These are phyloP conservation scores for Elysia chlorotica DNA, from an alignment of 1,140 invertebrate species.

Conservation along the genomic window DNA sequence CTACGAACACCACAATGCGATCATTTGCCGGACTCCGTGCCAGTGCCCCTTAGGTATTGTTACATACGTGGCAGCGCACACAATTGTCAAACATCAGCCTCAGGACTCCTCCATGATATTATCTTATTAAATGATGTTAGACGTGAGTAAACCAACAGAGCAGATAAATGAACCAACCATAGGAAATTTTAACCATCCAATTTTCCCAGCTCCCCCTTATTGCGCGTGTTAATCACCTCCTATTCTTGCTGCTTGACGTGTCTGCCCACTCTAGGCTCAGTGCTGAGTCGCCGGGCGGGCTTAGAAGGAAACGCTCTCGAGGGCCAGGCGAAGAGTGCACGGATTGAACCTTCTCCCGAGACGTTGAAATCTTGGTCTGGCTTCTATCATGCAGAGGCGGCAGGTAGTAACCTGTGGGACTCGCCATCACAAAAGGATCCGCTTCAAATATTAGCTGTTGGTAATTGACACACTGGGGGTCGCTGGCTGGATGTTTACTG, in stretches of 20 bases:
- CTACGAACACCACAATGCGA: too few relatives aligned
- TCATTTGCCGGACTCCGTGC: too few relatives aligned
- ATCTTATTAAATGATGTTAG: not conserved
- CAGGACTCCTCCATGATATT: not conserved
- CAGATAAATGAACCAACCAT: not conserved
- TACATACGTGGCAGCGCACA: not conserved
- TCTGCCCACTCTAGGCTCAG: slow-evolving; percentile 10
- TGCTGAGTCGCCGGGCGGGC: not conserved
- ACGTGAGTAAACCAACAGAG: not conserved
- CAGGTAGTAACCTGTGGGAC: too few relatives aligned
- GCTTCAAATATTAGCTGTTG: too few relatives aligned
- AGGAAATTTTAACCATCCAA: not conserved
- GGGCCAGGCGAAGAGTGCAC: not conserved
- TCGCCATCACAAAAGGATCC: too few relatives aligned
- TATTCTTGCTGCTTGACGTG: slow-evolving; percentile 7
- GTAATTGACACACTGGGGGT: too few relatives aligned
- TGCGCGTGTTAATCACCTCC: slow-evolving; percentile 9
- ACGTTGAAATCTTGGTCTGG: too few relatives aligned
- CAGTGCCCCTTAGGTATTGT: too few relatives aligned
- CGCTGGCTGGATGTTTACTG: too few relatives aligned
- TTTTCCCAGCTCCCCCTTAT: too few relatives aligned
- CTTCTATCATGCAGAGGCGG: too few relatives aligned
- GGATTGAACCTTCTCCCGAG: not conserved
- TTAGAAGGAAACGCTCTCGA: slow-evolving; percentile 2
- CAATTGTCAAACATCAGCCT: not conserved